Evolutionary conservation across 1,140 invertebrate species (phyloP).

Genomic region (Drosophila murphyi): DNA sequence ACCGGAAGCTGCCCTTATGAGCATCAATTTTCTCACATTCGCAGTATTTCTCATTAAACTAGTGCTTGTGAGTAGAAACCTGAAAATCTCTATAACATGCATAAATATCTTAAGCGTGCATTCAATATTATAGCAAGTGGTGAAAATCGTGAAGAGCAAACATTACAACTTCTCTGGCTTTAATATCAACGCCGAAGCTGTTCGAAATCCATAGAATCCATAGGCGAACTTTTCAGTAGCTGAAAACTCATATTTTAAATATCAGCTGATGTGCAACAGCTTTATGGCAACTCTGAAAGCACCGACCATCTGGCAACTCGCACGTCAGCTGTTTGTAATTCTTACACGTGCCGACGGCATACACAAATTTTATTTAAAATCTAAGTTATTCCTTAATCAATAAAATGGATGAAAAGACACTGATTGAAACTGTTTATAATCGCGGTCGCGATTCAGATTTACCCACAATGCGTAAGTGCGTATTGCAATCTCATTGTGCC

Average conservation of each 20-base stretch:
- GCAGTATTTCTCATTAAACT: conserved; percentile 92
- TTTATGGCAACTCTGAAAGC: conserved; percentile 1
- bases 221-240: too few species aligned
- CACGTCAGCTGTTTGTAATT: conserved; percentile 24
- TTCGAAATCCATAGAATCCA: conserved; percentile 27
- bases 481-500: not conserved
- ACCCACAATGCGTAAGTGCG: conserved; percentile 60
- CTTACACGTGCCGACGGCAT: conserved; percentile 41
- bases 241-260: conserved; percentile 6
- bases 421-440: conserved; percentile 48
- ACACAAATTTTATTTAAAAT: conserved; percentile 1
- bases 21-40: conserved; percentile 92
- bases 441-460: conserved; percentile 27
- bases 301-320: conserved; percentile 24
- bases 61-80: conserved; percentile 88
- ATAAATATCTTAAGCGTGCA: not conserved
- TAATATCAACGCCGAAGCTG: conserved; percentile 45
- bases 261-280: too few species aligned
- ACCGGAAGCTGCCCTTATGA: conserved; percentile 92
- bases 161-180: conserved; percentile 73
- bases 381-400: conserved; percentile 1
- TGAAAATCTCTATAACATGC: not conserved
- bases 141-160: conserved; percentile 85
- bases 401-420: conserved; percentile 65
- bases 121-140: conserved; percentile 84